These are phyloP conservation scores for Ascidia mentula DNA, from an alignment of 23 tunicate species.

Conservation along the genomic window DNA sequence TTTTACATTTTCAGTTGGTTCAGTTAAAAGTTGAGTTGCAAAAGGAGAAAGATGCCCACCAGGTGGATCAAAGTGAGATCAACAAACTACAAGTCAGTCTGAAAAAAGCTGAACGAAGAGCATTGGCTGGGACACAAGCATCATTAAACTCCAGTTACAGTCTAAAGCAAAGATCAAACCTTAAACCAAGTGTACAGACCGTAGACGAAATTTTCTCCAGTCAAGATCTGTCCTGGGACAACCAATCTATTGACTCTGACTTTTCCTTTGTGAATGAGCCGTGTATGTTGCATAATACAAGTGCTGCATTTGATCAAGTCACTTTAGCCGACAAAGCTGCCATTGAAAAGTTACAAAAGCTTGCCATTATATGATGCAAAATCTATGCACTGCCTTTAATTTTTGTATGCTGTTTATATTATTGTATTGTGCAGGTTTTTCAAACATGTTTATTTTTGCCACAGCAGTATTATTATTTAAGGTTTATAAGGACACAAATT, in stretches of 20 bases:
- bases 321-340: not conserved
- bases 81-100: not conserved
- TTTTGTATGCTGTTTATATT: no score
- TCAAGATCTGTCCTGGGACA: not conserved
- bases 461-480: no score
- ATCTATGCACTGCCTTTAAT: not conserved
- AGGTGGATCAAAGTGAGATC: not conserved
- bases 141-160: not conserved
- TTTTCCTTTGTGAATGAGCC: not conserved
- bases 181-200: not conserved
- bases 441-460: not conserved
- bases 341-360: not conserved
- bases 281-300: not conserved
- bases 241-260: not conserved
- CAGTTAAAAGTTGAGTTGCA: not conserved
- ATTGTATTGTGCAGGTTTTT: no score
- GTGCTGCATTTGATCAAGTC: not conserved
- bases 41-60: not conserved
- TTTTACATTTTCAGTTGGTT: not conserved
- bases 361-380: not conserved
- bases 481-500: no score
- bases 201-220: not conserved
- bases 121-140: not conserved
- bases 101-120: not conserved
- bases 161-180: not conserved